Percentiles rank a stretch among this genome's conserved stretches.
Conservation (phyloP, 2,113 vertebrate species). For the Actenoides lindsayi region DNA sequence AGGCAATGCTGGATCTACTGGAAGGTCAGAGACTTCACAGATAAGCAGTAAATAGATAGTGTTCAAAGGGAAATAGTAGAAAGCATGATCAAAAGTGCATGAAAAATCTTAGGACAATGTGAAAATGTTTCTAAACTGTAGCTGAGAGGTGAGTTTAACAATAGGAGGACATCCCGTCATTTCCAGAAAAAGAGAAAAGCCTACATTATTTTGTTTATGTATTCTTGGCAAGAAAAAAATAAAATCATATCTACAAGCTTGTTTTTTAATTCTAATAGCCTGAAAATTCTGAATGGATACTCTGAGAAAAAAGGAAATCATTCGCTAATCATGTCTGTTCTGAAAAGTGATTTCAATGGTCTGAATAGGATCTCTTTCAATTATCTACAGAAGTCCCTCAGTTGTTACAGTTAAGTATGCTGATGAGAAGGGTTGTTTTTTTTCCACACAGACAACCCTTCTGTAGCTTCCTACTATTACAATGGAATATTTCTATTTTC, state of each 20-base stretch:
- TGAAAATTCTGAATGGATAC: neutral
- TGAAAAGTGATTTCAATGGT: neutral
- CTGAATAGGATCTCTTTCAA: neutral
- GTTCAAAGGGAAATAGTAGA: neutral
- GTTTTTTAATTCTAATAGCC: neutral
- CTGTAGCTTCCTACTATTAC: neutral
- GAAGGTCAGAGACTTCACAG: neutral
- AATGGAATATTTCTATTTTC: neutral
- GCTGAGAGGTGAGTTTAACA: neutral
- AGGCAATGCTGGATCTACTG: rapidly evolving
- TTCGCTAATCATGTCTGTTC: neutral
- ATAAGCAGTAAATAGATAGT: neutral
- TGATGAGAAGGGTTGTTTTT: neutral
- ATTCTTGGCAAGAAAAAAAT: neutral
- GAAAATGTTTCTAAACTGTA: neutral
- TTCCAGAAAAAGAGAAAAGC: neutral
- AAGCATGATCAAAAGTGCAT: neutral
- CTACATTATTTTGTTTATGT: neutral
- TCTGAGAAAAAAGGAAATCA: neutral
- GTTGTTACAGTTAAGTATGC: neutral
- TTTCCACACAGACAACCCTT: neutral
- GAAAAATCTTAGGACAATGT: neutral
- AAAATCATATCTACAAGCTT: neutral
- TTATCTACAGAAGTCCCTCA: neutral
- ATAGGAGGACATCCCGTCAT: neutral